Conservation (phyloP, 2,113 vertebrate genomes). For the Bombycilla garrulus region DNA sequence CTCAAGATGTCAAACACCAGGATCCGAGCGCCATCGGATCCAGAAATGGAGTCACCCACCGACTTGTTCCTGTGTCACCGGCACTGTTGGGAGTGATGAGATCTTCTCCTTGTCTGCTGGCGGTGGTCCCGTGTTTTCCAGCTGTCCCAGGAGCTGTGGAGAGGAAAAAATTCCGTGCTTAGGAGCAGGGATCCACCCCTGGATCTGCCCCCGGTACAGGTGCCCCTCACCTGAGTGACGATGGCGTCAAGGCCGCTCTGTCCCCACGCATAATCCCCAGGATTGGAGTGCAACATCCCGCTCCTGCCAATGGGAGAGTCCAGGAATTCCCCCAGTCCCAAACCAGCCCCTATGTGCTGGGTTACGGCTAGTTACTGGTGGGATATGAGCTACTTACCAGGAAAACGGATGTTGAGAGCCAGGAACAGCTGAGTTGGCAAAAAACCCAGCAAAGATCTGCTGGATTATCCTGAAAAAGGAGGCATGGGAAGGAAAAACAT, state of each 20-base stretch:
- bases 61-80: neutral
- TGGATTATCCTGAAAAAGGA: slow-evolving; percentile 86
- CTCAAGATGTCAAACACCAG: neutral
- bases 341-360: neutral
- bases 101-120: neutral
- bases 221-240: slow-evolving; percentile 84
- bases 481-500: neutral
- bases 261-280: slow-evolving; percentile 96
- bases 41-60: neutral
- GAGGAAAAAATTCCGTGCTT: neutral
- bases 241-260: slow-evolving; percentile 95
- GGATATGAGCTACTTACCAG: slow-evolving; percentile 77
- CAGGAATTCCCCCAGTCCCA: neutral
- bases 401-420: slow-evolving; percentile 88
- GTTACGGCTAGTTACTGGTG: neutral
- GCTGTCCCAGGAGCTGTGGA: neutral
- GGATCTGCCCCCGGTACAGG: neutral
- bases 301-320: slow-evolving; percentile 74
- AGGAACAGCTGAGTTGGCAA: slow-evolving; percentile 88
- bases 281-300: slow-evolving; percentile 95
- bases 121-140: neutral
- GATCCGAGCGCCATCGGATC: neutral
- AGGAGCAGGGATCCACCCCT: neutral
- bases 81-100: neutral
- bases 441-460: slow-evolving; percentile 94